Evolutionary conservation across 1,140 invertebrate genomes (phyloP).

Genomic region (Thaumatotibia leucotreta): DNA sequence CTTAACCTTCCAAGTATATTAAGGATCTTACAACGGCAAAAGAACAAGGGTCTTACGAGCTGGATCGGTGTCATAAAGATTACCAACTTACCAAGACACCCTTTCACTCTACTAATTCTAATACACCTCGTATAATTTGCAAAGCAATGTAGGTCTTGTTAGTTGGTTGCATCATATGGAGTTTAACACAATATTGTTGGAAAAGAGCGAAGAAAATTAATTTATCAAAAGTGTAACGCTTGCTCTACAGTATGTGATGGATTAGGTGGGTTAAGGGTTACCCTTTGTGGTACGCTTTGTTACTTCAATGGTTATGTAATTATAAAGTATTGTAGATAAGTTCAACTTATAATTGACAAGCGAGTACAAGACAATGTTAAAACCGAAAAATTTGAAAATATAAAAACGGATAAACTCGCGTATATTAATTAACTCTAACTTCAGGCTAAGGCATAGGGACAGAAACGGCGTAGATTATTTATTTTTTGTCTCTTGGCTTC

Average conservation of each 20-base stretch:
- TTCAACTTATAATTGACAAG: not conserved
- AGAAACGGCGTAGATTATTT: no score
- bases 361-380: no score
- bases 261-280: conserved; percentile 23
- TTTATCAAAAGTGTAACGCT: conserved; percentile 57
- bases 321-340: not conserved
- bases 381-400: no score
- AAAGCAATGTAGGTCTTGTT: conserved; percentile 24
- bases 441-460: no score
- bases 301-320: not conserved
- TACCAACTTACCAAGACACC: not conserved
- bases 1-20: not conserved
- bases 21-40: not conserved
- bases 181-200: conserved; percentile 69
- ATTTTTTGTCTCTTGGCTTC: no score
- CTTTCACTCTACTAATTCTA: not conserved
- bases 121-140: not conserved
- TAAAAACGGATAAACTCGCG: no score
- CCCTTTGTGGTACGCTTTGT: not conserved
- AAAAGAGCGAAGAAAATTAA: conserved; percentile 68
- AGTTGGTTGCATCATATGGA: conserved; percentile 42
- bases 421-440: no score
- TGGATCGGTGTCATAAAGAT: not conserved
- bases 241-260: conserved; percentile 42
- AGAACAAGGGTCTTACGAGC: not conserved